phyloP scores from a whole-genome alignment of 2,888 invertebrate species.

The Phania funesta region DNA sequence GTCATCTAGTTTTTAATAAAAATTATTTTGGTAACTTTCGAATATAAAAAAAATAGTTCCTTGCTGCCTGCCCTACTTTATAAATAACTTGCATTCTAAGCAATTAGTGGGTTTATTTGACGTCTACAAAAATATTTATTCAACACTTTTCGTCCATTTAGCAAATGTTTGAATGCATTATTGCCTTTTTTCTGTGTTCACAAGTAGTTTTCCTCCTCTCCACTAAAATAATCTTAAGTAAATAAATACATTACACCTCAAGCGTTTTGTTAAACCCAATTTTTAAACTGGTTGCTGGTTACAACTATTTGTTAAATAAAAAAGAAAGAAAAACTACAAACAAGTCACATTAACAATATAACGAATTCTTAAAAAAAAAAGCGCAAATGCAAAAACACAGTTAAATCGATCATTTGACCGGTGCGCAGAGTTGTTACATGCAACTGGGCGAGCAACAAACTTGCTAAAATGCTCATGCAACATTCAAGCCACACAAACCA shows the following conservation, averaged over 20 bases:
- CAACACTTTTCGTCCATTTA: too few relatives aligned
- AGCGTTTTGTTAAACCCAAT: constrained; percentile 50
- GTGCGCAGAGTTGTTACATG: constrained; percentile 37
- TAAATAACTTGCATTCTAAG: background rate
- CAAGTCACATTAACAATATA: constrained; percentile 14
- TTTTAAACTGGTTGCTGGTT: constrained; percentile 47
- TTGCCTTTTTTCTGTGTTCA: background rate
- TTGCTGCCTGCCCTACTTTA: background rate
- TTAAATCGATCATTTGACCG: constrained; percentile 57
- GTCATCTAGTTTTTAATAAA: too few relatives aligned
- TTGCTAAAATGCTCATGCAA: constrained; percentile 2
- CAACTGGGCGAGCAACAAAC: constrained; percentile 13
- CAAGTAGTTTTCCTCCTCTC: background rate
- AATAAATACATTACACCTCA: constrained; percentile 31
- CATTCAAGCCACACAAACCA: background rate
- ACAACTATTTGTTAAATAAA: constrained; percentile 14
- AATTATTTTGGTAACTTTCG: too few relatives aligned
- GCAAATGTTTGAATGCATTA: too few relatives aligned
- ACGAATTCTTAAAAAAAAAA: constrained; percentile 25
- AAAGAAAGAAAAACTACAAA: background rate
- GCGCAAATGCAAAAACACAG: too few relatives aligned
- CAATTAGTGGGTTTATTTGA: too few relatives aligned
- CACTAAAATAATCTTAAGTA: constrained; percentile 7
- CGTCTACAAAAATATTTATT: too few relatives aligned
- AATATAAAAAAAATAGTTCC: too few relatives aligned